Evolutionary conservation across 2,888 invertebrate species (phyloP).

Genomic region (Hoplodrina ambigua): DNA sequence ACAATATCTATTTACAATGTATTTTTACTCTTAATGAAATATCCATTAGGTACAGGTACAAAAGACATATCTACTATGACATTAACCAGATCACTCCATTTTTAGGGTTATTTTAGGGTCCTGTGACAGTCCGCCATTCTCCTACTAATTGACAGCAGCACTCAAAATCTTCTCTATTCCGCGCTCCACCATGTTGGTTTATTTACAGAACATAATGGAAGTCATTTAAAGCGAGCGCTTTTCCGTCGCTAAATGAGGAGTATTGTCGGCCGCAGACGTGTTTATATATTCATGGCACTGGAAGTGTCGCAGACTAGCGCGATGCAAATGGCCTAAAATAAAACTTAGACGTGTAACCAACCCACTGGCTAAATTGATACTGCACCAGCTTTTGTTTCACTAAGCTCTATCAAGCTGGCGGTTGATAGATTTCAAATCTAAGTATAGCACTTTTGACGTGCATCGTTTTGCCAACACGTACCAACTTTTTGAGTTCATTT

Average conservation of each 20-base stretch:
- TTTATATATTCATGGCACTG: constrained; percentile 43
- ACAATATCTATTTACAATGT: too few relatives aligned
- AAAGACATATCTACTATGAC: too few relatives aligned
- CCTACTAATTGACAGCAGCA: constrained; percentile 20
- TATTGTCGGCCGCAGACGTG: constrained; percentile 44
- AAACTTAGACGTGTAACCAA: not conserved
- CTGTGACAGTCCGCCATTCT: not conserved
- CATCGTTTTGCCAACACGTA: too few relatives aligned
- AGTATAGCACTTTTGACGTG: too few relatives aligned
- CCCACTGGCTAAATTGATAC: not conserved
- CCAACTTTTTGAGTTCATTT: too few relatives aligned
- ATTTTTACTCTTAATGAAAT: too few relatives aligned
- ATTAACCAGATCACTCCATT: too few relatives aligned
- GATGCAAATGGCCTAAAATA: constrained; percentile 4
- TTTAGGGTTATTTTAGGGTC: too few relatives aligned
- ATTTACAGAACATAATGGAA: constrained; percentile 45
- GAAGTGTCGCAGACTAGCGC: constrained; percentile 1
- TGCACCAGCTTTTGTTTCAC: too few relatives aligned
- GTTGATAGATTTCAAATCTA: too few relatives aligned
- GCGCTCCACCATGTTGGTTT: constrained; percentile 18
- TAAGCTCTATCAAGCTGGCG: too few relatives aligned
- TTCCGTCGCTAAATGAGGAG: constrained; percentile 35
- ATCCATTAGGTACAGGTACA: too few relatives aligned
- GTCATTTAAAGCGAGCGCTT: constrained; percentile 25
- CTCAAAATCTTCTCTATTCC: constrained; percentile 1